Evolutionary conservation across 2,797 vertebrate genomes (phyloP).

Genomic region (Darevskia nairensis): DNA sequence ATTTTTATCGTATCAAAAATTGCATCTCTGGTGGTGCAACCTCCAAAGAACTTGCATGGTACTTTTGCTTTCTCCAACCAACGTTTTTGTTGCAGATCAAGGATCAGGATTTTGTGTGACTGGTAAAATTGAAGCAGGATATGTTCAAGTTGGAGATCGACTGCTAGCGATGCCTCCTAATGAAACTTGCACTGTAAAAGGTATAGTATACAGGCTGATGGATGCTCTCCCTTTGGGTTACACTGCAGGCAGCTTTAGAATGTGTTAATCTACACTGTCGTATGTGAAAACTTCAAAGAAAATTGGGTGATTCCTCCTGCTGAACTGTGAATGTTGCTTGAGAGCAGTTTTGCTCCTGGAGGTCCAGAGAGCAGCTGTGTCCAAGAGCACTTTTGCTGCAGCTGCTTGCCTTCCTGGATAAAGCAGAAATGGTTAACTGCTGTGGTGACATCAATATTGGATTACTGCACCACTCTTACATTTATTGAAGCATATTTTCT

Average conservation of each 20-base stretch:
- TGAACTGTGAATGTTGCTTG: constrained; percentile 52
- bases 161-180: constrained; percentile 95
- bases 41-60: constrained; percentile 6
- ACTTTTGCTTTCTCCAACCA: constrained; percentile 20
- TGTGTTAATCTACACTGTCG: constrained; percentile 77
- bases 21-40: not conserved
- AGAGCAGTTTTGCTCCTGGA: not conserved
- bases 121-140: constrained; percentile 97
- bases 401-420: not conserved
- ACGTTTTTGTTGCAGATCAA: constrained; percentile 85
- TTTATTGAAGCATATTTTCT: not conserved
- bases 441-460: not conserved
- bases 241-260: constrained; percentile 78
- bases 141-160: constrained; percentile 91
- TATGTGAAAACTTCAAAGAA: constrained; percentile 80
- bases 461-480: not conserved
- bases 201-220: constrained; percentile 74
- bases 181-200: constrained; percentile 97
- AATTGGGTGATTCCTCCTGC: constrained; percentile 79
- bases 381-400: too few relatives aligned
- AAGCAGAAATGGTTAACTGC: not conserved
- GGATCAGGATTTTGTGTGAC: constrained; percentile 98
- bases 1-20: constrained; percentile 42
- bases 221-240: constrained; percentile 68
- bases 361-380: not conserved